Conservation (phyloP, 2,888 invertebrate genomes). For the Carpatolechia fugitivella region DNA sequence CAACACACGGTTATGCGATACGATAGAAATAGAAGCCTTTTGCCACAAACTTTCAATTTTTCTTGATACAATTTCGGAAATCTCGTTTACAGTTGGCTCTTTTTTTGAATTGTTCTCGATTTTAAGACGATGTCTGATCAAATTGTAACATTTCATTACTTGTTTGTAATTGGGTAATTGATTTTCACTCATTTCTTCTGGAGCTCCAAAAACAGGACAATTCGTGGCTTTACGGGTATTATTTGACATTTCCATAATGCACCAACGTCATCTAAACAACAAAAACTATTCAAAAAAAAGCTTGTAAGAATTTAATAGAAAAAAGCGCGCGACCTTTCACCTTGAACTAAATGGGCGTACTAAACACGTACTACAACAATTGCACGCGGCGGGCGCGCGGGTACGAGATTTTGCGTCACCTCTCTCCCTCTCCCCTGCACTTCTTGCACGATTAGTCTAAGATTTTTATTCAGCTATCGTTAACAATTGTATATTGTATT, state of each 20-base stretch:
- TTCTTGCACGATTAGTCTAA: too few species aligned
- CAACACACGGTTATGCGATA: conserved; percentile 11
- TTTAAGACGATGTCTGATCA: conserved; percentile 11
- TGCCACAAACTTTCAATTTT: conserved; percentile 14
- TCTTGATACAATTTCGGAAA: conserved; percentile 11
- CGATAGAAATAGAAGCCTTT: conserved; percentile 16
- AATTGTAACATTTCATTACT: conserved; percentile 18
- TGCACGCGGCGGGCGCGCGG: neutral
- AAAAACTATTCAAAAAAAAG: neutral
- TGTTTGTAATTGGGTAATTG: conserved; percentile 15
- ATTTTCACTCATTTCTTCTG: conserved; percentile 3
- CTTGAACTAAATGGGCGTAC: neutral
- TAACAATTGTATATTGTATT: too few species aligned
- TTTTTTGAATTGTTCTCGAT: conserved; percentile 13
- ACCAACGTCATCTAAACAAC: too few species aligned
- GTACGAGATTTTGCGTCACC: neutral
- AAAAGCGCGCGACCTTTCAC: neutral
- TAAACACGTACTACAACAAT: neutral
- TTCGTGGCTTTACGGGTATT: conserved; percentile 7
- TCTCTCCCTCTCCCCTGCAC: too few species aligned
- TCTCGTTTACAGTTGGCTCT: conserved; percentile 17
- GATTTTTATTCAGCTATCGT: too few species aligned
- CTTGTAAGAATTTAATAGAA: neutral
- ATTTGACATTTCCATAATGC: neutral
- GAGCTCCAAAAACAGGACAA: conserved; percentile 9